These are phyloP conservation scores for Callinectes sapidus DNA, from an alignment of 2,888 invertebrate genomes.

Conservation along the genomic window DNA sequence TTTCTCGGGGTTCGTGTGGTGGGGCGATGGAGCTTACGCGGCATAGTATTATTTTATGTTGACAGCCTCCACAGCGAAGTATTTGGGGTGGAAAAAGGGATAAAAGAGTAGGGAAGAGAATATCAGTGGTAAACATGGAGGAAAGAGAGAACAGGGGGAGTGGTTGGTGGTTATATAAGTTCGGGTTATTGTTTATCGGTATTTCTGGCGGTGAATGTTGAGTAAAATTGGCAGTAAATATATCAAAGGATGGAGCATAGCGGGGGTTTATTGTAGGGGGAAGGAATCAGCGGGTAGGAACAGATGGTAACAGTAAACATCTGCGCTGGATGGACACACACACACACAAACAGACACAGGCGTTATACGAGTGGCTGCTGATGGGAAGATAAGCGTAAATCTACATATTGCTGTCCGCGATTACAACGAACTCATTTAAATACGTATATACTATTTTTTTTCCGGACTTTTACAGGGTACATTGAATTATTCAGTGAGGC, in stretches of 20 bases:
- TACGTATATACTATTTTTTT: neutral
- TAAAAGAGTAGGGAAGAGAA: neutral
- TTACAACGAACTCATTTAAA: neutral
- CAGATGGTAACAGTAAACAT: constrained; percentile 6
- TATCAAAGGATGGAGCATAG: neutral
- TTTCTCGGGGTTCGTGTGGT: neutral
- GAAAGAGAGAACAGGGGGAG: neutral
- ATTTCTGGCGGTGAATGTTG: constrained; percentile 15
- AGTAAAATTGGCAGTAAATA: constrained; percentile 12
- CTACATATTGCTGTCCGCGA: neutral
- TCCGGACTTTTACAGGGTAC: neutral
- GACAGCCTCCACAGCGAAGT: neutral
- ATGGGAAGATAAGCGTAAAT: neutral
- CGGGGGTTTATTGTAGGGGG: neutral
- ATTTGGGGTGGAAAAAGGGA: neutral
- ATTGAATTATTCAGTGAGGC: neutral
- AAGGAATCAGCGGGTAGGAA: neutral
- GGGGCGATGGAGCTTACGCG: neutral
- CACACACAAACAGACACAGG: neutral
- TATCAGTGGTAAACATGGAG: neutral
- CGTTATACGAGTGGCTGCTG: neutral
- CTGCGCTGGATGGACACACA: constrained; percentile 11
- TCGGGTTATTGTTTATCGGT: constrained; percentile 10
- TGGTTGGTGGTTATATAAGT: neutral
- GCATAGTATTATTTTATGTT: constrained; percentile 13